Evolutionary conservation across 2,797 vertebrate genomes (phyloP).

Genomic region (Peromyscus nudipes): DNA sequence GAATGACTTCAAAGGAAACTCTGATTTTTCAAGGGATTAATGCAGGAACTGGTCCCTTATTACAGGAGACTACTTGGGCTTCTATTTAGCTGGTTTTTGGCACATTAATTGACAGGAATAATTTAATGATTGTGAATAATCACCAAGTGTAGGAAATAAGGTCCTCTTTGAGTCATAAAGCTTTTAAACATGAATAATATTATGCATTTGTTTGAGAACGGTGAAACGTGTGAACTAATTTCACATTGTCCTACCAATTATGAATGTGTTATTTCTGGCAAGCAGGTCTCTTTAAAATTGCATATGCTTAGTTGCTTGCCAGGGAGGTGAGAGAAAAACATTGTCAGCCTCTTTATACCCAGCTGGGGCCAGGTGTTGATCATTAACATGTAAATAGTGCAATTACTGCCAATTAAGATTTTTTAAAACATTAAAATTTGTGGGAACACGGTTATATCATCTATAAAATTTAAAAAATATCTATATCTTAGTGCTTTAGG

Average conservation of each 20-base stretch:
- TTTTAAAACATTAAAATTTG: conserved; percentile 81
- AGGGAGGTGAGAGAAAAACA: conserved; percentile 83
- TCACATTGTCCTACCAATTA: conserved; percentile 80
- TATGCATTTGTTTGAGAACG: conserved; percentile 78
- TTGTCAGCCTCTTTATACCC: conserved; percentile 84
- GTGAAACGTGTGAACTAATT: conserved; percentile 79
- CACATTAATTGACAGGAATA: conserved; percentile 78
- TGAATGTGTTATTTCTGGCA: conserved; percentile 83
- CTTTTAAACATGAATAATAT: conserved; percentile 80
- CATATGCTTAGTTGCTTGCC: conserved; percentile 80
- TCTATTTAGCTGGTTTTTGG: conserved; percentile 79
- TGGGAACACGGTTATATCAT: conserved; percentile 76
- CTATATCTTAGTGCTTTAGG: conserved; percentile 63
- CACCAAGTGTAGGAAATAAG: conserved; percentile 73
- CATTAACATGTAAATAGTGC: conserved; percentile 87
- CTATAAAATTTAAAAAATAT: conserved; percentile 66
- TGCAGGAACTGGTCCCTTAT: conserved; percentile 71
- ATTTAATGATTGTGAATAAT: conserved; percentile 82
- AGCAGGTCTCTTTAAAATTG: conserved; percentile 77
- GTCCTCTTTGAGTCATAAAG: conserved; percentile 76
- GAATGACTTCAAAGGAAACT: conserved; percentile 79
- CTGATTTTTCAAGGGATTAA: conserved; percentile 78
- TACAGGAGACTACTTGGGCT: conserved; percentile 71
- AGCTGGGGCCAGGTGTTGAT: conserved; percentile 89
- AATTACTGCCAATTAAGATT: conserved; percentile 87